Conservation (phyloP, 2,113 vertebrate species). For the Cranoglanis bouderius region DNA sequence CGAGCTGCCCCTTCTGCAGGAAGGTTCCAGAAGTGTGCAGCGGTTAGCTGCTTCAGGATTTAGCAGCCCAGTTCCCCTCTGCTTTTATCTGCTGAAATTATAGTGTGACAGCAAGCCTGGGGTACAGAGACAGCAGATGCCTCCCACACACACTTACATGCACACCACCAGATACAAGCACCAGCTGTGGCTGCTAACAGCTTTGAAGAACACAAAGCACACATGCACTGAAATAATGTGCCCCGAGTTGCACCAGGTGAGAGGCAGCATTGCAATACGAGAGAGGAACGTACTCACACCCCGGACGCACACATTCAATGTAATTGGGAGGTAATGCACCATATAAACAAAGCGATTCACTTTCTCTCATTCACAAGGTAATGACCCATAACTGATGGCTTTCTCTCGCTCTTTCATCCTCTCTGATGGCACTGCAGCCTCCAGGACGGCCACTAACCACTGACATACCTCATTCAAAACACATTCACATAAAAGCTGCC, state of each 20-base stretch:
- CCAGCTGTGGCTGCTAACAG: constrained; percentile 15
- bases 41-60: constrained; percentile 17
- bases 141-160: constrained; percentile 43
- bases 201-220: constrained; percentile 29
- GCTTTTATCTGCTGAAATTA: constrained; percentile 50
- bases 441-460: constrained; percentile 40
- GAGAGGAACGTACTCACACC: neutral
- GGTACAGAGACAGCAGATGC: constrained; percentile 27
- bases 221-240: neutral
- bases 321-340: constrained; percentile 56
- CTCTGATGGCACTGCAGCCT: constrained; percentile 29
- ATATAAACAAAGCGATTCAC: constrained; percentile 53
- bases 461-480: constrained; percentile 37
- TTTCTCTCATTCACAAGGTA: constrained; percentile 53
- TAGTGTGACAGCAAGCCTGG: constrained; percentile 39
- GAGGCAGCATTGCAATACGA: neutral
- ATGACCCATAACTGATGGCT: constrained; percentile 53
- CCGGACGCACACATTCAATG: constrained; percentile 4
- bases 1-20: constrained; percentile 10
- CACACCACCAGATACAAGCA: constrained; percentile 17
- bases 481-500: constrained; percentile 28
- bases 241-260: constrained; percentile 19
- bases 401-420: constrained; percentile 35
- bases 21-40: constrained; percentile 21
- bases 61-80: constrained; percentile 4